These are phyloP conservation scores for Phalanger gymnotis DNA, from an alignment of 2,797 vertebrate species.

Conservation along the genomic window DNA sequence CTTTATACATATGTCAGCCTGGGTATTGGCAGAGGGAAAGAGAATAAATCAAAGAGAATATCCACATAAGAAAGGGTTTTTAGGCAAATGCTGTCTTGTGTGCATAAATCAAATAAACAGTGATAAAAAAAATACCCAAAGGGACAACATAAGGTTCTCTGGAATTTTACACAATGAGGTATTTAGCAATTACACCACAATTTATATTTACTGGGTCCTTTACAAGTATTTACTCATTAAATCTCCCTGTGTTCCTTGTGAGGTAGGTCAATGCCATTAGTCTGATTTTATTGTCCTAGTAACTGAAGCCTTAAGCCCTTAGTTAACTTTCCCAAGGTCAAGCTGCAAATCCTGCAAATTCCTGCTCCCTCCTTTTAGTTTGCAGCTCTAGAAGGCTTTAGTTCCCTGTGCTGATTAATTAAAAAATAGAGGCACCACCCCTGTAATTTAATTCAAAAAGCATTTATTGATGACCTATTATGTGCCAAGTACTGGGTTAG, in stretches of 20 bases:
- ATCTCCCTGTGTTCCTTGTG: slow-evolving; percentile 57
- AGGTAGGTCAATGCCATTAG: slow-evolving; percentile 43
- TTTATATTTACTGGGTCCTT: slow-evolving; percentile 58
- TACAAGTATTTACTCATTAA: slow-evolving; percentile 71
- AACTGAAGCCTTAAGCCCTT: slow-evolving; percentile 40
- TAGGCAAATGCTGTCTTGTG: slow-evolving; percentile 74
- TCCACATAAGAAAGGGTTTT: slow-evolving; percentile 68
- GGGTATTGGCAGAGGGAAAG: slow-evolving; percentile 70
- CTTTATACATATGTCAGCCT: slow-evolving; percentile 68
- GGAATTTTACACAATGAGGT: slow-evolving; percentile 64
- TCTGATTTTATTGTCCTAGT: slow-evolving; percentile 50
- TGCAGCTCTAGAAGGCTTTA: background rate
- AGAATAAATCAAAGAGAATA: slow-evolving; percentile 77
- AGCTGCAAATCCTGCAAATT: slow-evolving; percentile 16
- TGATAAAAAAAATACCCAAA: slow-evolving; percentile 57
- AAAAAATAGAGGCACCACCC: background rate
- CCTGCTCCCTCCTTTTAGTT: background rate
- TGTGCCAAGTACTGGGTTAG: background rate
- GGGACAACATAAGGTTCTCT: slow-evolving; percentile 60
- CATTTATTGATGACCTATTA: background rate
- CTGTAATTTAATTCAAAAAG: background rate
- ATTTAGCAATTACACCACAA: slow-evolving; percentile 63
- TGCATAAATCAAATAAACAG: slow-evolving; percentile 76
- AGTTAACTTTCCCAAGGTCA: slow-evolving; percentile 49
- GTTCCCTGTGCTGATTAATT: background rate